phyloP scores from a whole-genome alignment of 2,113 vertebrate genomes.

The Indicator maculatus region DNA sequence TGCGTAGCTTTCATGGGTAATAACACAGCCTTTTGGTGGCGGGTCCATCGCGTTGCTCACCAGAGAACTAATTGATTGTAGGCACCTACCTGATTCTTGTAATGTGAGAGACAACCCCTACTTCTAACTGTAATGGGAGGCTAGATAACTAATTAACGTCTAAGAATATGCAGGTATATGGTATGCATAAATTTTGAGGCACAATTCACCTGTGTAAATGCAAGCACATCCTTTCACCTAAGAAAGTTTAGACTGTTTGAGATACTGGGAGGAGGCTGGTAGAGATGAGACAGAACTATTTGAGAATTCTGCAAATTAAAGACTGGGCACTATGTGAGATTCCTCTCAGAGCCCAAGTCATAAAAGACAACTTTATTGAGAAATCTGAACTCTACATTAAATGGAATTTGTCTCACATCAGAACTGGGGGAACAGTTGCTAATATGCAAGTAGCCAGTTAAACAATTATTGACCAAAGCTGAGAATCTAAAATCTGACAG shows the following conservation, averaged over 20 bases:
- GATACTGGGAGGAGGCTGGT: not conserved
- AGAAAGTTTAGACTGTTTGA: not conserved
- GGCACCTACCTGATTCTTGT: not conserved
- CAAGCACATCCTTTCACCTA: not conserved
- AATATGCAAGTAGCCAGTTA: not conserved
- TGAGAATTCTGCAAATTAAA: not conserved
- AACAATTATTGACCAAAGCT: not conserved
- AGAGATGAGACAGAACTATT: not conserved
- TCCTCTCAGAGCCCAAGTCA: not conserved
- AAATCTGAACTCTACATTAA: not conserved
- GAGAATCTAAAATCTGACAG: conserved; percentile 35
- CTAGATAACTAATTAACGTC: not conserved
- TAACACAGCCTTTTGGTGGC: not conserved
- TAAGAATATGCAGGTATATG: not conserved
- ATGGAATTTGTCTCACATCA: not conserved
- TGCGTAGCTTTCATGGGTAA: not conserved
- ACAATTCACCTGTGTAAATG: not conserved
- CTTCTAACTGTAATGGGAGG: not conserved
- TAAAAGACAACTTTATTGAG: not conserved
- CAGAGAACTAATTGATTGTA: not conserved
- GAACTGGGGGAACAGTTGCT: not conserved
- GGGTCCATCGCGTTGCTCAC: not conserved
- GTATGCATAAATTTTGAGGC: not conserved
- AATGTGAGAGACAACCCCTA: not conserved
- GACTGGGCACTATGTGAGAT: not conserved